Percentiles rank a stretch among this genome's conserved stretches.
phyloP scores from a whole-genome alignment of 2,888 invertebrate species.

The Tenthredo notha region DNA sequence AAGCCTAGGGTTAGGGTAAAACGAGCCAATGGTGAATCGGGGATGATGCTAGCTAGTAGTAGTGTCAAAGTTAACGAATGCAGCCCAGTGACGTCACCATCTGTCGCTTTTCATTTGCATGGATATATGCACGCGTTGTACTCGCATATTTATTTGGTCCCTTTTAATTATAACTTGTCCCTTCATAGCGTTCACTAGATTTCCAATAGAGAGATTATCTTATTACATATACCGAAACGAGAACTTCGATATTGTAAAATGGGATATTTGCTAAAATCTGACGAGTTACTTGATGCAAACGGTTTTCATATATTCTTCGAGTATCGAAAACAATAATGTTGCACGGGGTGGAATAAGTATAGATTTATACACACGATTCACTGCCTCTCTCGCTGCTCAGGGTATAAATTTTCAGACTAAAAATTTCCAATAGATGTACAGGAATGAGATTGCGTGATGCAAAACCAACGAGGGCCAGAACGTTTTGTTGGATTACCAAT shows the following conservation, averaged over 20 bases:
- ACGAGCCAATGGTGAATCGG: slow-evolving; percentile 10
- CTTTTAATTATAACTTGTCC: slow-evolving; percentile 39
- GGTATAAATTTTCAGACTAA: background rate
- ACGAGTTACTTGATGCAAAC: background rate
- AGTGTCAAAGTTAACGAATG: slow-evolving; percentile 57
- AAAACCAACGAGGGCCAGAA: slow-evolving; percentile 9
- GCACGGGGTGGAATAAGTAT: background rate
- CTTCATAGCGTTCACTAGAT: background rate
- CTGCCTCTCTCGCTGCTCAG: background rate
- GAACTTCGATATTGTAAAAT: background rate
- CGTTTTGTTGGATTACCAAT: slow-evolving; percentile 14
- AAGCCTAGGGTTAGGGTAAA: slow-evolving; percentile 13
- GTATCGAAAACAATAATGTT: background rate
- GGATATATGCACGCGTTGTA: slow-evolving; percentile 37
- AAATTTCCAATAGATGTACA: background rate
- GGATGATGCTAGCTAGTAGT: background rate
- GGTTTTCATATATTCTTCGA: background rate
- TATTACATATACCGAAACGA: background rate
- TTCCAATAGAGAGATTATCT: background rate
- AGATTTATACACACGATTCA: background rate
- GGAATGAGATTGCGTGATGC: background rate
- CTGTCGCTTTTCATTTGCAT: slow-evolving; percentile 60
- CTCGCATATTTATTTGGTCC: slow-evolving; percentile 17
- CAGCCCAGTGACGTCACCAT: slow-evolving; percentile 58
- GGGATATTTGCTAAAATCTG: background rate